phyloP scores from a whole-genome alignment of 2,797 vertebrate species.

The Pipistrellus nathusii region DNA sequence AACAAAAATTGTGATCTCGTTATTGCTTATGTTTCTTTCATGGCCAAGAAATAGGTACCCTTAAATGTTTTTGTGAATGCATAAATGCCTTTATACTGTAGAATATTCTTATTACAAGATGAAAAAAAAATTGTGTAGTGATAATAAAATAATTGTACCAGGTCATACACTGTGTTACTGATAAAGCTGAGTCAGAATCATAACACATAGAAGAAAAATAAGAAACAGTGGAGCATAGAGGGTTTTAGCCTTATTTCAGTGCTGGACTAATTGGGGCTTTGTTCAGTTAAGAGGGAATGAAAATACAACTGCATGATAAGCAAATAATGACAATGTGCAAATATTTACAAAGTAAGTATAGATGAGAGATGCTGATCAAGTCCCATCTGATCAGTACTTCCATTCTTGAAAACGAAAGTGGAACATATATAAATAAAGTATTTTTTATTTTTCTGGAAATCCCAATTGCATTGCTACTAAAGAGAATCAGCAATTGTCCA shows the following conservation, averaged over 20 bases:
- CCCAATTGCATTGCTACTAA: not conserved
- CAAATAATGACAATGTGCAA: not conserved
- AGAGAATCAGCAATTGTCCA: conserved; percentile 64
- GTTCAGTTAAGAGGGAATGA: conserved; percentile 2
- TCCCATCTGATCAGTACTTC: conserved; percentile 47
- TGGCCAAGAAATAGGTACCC: not conserved
- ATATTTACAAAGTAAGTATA: conserved; percentile 47
- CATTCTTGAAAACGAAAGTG: conserved; percentile 66
- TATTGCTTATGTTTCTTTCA: not conserved
- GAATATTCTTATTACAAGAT: not conserved
- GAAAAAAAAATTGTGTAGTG: not conserved
- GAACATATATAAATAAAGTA: conserved; percentile 40
- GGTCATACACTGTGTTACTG: not conserved
- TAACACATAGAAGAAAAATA: not conserved
- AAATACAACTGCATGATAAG: not conserved
- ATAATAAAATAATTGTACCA: conserved; percentile 6
- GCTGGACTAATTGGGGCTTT: conserved; percentile 21
- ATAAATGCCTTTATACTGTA: not conserved
- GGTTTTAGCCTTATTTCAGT: not conserved
- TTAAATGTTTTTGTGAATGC: not conserved
- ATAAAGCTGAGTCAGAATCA: not conserved
- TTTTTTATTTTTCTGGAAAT: conserved; percentile 64
- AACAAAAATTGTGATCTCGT: not conserved
- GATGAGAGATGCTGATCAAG: conserved; percentile 53
- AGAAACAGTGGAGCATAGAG: not conserved